Evolutionary conservation across 2,888 invertebrate genomes (phyloP).

Genomic region (Tuta absoluta): DNA sequence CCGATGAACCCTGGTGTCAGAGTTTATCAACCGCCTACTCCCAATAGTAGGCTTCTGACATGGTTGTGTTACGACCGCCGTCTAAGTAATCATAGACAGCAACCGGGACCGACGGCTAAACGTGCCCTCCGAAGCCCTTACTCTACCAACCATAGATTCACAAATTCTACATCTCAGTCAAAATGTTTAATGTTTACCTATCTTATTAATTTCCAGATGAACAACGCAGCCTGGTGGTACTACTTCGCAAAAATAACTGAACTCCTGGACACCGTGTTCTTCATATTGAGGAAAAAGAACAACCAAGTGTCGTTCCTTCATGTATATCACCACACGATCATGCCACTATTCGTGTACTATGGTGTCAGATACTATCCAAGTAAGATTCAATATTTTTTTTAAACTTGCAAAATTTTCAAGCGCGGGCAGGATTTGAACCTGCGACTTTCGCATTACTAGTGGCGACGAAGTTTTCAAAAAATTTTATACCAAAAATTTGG

Average conservation of each 20-base stretch:
- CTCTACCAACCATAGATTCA: background rate
- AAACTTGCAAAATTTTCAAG: no score
- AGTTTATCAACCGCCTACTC: no score
- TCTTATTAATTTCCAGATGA: background rate
- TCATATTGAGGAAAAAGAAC: conserved; percentile 88
- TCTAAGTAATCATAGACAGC: no score
- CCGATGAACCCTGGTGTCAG: no score
- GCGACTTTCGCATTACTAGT: no score
- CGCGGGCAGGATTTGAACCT: background rate
- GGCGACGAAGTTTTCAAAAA: no score
- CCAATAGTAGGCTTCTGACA: no score
- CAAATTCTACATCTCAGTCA: no score
- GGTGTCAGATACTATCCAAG: conserved; percentile 42
- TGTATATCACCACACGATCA: conserved; percentile 90
- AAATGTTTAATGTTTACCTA: no score
- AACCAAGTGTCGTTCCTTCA: conserved; percentile 91
- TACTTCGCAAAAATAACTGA: conserved; percentile 83
- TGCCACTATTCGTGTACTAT: conserved; percentile 48
- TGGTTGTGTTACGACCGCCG: no score
- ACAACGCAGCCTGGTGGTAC: conserved; percentile 8
- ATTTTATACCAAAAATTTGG: no score
- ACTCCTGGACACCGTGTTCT: conserved; percentile 90
- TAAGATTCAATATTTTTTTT: conserved; percentile 34
- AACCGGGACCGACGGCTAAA: no score
- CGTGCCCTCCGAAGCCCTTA: background rate